phyloP scores from a whole-genome alignment of 2,888 invertebrate genomes.

The Drosophila quasianomalipes region DNA sequence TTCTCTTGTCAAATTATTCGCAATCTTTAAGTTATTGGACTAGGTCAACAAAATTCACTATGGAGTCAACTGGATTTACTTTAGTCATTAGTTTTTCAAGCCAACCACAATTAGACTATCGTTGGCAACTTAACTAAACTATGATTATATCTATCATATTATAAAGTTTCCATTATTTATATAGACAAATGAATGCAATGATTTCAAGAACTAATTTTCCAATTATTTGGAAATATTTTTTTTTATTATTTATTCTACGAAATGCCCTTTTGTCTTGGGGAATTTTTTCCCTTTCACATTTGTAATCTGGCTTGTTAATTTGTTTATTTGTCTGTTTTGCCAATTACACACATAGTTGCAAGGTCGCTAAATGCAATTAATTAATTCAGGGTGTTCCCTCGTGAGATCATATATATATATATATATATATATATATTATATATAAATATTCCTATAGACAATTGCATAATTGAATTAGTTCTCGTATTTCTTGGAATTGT shows the following conservation, averaged over 20 bases:
- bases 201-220: neutral
- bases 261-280: neutral
- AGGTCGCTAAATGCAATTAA: neutral
- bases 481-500: slow-evolving; percentile 6
- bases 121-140: neutral
- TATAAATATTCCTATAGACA: neutral
- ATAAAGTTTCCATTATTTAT: neutral
- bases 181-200: neutral
- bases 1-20: no score
- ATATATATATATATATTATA: no score
- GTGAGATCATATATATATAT: neutral
- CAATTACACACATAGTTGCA: slow-evolving; percentile 3
- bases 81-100: neutral
- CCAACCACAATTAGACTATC: neutral
- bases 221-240: no score
- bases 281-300: neutral
- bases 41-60: neutral
- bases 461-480: neutral
- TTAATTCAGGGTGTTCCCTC: neutral
- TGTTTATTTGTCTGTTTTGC: neutral
- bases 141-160: neutral
- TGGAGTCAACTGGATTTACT: fast-evolving
- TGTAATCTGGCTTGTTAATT: neutral
- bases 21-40: neutral
- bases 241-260: neutral